Evolutionary conservation across 1,140 invertebrate species (phyloP).

Genomic region (Panagrolaimus sp.): DNA sequence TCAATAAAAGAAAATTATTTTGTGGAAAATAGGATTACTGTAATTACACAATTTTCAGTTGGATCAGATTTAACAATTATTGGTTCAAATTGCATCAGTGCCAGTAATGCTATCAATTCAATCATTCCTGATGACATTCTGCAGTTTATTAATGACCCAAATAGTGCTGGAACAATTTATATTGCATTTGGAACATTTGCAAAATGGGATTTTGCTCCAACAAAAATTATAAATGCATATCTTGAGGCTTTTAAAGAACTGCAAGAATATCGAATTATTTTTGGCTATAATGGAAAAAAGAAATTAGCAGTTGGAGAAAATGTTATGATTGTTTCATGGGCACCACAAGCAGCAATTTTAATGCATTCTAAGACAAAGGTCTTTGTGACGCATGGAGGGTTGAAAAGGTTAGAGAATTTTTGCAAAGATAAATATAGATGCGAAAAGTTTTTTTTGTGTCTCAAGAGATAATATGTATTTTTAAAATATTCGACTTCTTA

Average conservation of each 20-base stretch:
- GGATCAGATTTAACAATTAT: too few species aligned
- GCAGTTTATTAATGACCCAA: constrained; percentile 31
- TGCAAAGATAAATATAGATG: too few species aligned
- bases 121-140: neutral
- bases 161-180: constrained; percentile 19
- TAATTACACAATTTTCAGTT: too few species aligned
- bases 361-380: constrained; percentile 14
- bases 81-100: too few species aligned
- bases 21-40: too few species aligned
- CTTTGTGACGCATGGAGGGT: constrained; percentile 3
- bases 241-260: constrained; percentile 13
- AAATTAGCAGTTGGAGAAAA: neutral
- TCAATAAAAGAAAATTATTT: too few species aligned
- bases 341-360: constrained; percentile 16
- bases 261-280: constrained; percentile 4
- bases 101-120: neutral
- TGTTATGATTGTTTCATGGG: constrained; percentile 7
- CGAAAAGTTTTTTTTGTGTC: too few species aligned
- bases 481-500: too few species aligned
- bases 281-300: neutral
- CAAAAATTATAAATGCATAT: neutral
- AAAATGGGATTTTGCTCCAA: neutral
- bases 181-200: constrained; percentile 15
- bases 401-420: constrained; percentile 5
- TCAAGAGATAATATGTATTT: too few species aligned